A percentile compares a stretch with the other conserved stretches of the same genome.
These are phyloP conservation scores for Drosophila melanosoma DNA, from an alignment of 2,888 invertebrate genomes.

Conservation along the genomic window DNA sequence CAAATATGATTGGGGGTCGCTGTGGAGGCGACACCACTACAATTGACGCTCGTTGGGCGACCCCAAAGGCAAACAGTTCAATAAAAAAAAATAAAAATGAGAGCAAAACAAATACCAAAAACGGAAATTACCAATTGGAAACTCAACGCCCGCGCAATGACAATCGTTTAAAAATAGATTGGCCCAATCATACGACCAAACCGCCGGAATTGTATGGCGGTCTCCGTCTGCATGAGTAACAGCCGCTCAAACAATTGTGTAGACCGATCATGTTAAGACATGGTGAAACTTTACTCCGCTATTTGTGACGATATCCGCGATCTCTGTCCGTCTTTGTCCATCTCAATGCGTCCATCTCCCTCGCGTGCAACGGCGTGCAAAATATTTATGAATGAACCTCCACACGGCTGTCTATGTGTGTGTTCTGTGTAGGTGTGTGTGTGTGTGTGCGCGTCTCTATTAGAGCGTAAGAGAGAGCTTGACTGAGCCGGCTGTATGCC, in stretches of 20 bases:
- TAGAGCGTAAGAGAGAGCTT: constrained; percentile 47
- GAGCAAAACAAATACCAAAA: constrained; percentile 1
- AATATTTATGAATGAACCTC: constrained; percentile 71
- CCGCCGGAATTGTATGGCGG: constrained; percentile 34
- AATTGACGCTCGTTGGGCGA: constrained; percentile 11
- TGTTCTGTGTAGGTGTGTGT: constrained; percentile 1
- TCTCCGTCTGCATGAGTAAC: constrained; percentile 66
- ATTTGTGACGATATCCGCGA: constrained; percentile 12
- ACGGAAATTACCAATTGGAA: constrained; percentile 43
- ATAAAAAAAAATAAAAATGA: constrained; percentile 3
- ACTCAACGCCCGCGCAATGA: constrained; percentile 43
- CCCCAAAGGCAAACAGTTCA: constrained; percentile 1
- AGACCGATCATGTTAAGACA: constrained; percentile 69
- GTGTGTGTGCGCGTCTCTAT: constrained; percentile 15
- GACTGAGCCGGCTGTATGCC: constrained; percentile 35
- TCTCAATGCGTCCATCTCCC: background rate
- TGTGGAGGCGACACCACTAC: constrained; percentile 2
- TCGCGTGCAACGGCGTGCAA: constrained; percentile 29
- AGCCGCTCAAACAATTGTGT: constrained; percentile 50
- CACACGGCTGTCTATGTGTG: constrained; percentile 9
- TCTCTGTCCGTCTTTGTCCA: constrained; percentile 9
- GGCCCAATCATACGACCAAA: constrained; percentile 62
- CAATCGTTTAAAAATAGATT: constrained; percentile 69
- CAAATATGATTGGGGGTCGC: constrained; percentile 19
- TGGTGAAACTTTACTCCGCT: constrained; percentile 67